Evolutionary conservation across 2,797 vertebrate genomes (phyloP).

Genomic region (Pipistrellus nathusii): DNA sequence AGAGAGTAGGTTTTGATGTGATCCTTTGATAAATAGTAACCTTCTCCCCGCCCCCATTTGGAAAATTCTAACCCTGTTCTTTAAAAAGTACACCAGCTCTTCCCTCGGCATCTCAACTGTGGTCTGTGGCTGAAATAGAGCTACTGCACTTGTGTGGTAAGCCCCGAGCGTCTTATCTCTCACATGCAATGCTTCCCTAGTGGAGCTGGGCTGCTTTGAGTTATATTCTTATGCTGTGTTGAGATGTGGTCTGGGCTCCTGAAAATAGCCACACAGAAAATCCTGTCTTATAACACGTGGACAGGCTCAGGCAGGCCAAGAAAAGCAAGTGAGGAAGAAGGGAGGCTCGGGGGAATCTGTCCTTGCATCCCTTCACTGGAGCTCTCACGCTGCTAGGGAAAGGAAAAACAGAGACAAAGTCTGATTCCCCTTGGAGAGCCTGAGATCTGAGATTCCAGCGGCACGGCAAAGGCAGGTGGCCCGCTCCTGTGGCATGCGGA

Average conservation of each 20-base stretch:
- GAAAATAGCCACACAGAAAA: slow-evolving; percentile 70
- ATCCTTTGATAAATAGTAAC: not conserved
- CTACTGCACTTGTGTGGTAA: not conserved
- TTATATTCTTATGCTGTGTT: accelerated
- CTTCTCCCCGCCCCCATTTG: accelerated
- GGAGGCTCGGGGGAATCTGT: not conserved
- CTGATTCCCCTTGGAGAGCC: not conserved
- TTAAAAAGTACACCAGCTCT: slow-evolving; percentile 42
- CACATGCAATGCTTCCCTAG: not conserved
- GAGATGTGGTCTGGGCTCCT: slow-evolving; percentile 53
- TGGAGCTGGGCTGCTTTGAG: slow-evolving; percentile 15
- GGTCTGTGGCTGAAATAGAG: not conserved
- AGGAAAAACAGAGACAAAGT: not conserved
- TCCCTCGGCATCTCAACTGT: not conserved
- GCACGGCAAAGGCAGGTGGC: not conserved
- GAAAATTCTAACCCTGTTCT: slow-evolving; percentile 51
- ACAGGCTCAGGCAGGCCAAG: not conserved
- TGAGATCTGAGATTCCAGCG: not conserved
- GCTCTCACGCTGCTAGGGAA: not conserved
- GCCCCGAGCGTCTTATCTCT: not conserved
- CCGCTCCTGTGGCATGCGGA: not conserved
- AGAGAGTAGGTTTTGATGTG: not conserved
- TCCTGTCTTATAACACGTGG: not conserved
- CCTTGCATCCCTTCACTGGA: not conserved
- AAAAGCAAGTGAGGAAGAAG: slow-evolving; percentile 39